Base-by-base conservation (phyloP, 1,140 invertebrate genomes). In the Saccostrea echinata region DNA sequence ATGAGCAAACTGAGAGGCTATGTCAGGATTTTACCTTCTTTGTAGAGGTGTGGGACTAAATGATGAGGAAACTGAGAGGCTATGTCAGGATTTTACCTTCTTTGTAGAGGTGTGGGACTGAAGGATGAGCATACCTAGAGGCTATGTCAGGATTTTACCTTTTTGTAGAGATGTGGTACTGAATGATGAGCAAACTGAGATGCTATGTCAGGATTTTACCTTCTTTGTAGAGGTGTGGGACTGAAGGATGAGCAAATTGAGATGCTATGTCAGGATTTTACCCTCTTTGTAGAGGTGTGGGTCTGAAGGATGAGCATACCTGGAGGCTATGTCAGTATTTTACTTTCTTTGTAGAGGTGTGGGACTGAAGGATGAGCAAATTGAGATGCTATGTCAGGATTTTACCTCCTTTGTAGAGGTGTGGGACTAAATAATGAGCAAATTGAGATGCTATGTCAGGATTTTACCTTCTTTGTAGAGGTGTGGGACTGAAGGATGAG, bases 401-500 rank as follows among this genome's bases (percentile, higher is more conserved):
- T 95, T 35, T n/a, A n/a, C n/a, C n/a, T n/a, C n/a, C 91, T 87
- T 93, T 95, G 90, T 95, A 96, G 35, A 95, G 94, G 89, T 96
- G 95, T 3, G 95, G 95, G 1, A 96, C 95, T 12, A 94, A 94
- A 24, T 95, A 94, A 91, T 96, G 95, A 13, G 94, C 92, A 91
- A 92, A 96, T 80, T 94, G 90, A 1, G 88, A 84, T 2, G 93
- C 93, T 43, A 96, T 94, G 64, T 95, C 95, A 35, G 95, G 95
- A 90, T 94, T 95, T 35, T n/a, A n/a, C n/a, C n/a, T n/a, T n/a
- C 91, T 87, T 93, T 95, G 90, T 95, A 96, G 35, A 95, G 94
- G 89, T 96, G 95, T 3, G 95, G 95, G 1, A 96, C 95, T 12
- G 95, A 94, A 24, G 95, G 94, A 91, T 96, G 95, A 13, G 94